Conservation (phyloP, 2,888 invertebrate genomes). For the Pomacea canaliculata region DNA sequence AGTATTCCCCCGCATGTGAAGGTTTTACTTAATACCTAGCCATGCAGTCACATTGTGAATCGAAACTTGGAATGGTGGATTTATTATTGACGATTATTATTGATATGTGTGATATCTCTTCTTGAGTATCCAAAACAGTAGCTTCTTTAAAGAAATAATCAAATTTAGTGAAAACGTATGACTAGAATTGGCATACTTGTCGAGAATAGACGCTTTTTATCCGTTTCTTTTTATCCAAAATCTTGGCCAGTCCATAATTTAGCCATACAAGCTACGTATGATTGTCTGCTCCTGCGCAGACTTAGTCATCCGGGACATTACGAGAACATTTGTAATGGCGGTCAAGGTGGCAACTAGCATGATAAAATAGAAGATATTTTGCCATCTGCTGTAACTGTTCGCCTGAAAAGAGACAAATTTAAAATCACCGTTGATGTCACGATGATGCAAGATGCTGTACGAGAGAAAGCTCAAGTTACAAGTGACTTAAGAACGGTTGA, state of each 20-base stretch:
- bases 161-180: too few species aligned
- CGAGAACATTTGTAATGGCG: slow-evolving; percentile 67
- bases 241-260: slow-evolving; percentile 3
- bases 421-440: slow-evolving; percentile 30
- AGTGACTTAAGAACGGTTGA: slow-evolving; percentile 59
- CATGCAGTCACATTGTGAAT: too few species aligned
- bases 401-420: slow-evolving; percentile 24
- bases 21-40: too few species aligned
- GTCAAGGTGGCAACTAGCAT: slow-evolving; percentile 65
- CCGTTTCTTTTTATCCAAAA: neutral
- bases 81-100: too few species aligned
- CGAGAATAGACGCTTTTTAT: too few species aligned
- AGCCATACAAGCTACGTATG: slow-evolving; percentile 4
- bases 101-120: too few species aligned
- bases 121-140: too few species aligned
- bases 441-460: slow-evolving; percentile 86
- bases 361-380: slow-evolving; percentile 46
- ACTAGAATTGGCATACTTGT: too few species aligned
- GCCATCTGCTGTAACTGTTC: slow-evolving; percentile 40
- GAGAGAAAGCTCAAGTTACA: slow-evolving; percentile 48
- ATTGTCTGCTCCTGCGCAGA: slow-evolving; percentile 51
- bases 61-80: too few species aligned
- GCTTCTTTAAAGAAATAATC: too few species aligned
- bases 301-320: slow-evolving; percentile 63
- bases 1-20: too few species aligned